Conservation (phyloP, 2,113 vertebrate species). For the Albula glossodonta region DNA sequence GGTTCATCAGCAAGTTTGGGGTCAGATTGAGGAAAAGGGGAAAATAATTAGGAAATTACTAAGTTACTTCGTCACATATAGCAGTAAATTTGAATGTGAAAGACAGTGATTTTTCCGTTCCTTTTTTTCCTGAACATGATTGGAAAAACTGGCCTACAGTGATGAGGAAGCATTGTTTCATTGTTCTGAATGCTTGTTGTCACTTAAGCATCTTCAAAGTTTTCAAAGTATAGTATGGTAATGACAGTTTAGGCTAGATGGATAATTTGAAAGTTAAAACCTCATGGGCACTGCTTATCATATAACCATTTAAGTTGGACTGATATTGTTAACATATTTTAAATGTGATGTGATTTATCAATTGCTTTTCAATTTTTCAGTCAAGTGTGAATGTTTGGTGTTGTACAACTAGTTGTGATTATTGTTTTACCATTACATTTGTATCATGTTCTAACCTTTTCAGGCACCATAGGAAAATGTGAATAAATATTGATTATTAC, state of each 20-base stretch:
- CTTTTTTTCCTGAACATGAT: no score
- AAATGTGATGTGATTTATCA: neutral
- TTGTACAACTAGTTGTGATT: slow-evolving; percentile 4
- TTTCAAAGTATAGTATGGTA: neutral
- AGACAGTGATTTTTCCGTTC: neutral
- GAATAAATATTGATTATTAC: neutral
- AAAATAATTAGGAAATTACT: no score
- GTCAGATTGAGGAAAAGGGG: no score
- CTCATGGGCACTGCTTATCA: neutral
- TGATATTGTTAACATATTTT: neutral
- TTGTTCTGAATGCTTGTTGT: neutral
- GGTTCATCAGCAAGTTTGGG: no score
- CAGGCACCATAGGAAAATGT: neutral
- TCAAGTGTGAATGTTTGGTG: neutral
- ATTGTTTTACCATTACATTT: neutral
- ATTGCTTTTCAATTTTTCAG: neutral
- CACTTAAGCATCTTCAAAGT: neutral
- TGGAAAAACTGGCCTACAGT: neutral
- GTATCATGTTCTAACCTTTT: neutral
- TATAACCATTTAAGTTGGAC: neutral
- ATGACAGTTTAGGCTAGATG: neutral
- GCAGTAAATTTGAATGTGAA: neutral
- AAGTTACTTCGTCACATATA: no score
- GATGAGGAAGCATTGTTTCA: neutral
- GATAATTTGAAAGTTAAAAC: neutral